Evolutionary conservation across 2,888 invertebrate species (phyloP).

Genomic region (Seira sanloemensis): DNA sequence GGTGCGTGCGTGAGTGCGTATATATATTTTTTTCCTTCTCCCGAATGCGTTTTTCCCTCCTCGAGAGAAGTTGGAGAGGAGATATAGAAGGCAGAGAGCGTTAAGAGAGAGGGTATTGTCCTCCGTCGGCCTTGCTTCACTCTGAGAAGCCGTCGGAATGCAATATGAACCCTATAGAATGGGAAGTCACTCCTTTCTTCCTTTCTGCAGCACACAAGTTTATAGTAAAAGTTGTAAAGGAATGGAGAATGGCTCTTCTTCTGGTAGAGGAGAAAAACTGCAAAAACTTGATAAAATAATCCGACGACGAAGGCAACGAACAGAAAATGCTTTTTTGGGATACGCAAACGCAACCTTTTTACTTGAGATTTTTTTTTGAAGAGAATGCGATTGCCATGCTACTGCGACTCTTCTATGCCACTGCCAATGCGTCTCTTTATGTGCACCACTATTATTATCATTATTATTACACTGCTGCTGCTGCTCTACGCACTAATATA

Average conservation of each 20-base stretch:
- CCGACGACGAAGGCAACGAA: constrained; percentile 22
- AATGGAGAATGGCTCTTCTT: too few relatives aligned
- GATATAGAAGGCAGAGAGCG: too few relatives aligned
- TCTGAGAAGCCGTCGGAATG: constrained; percentile 22
- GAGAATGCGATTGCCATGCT: constrained; percentile 41
- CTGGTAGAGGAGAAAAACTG: too few relatives aligned
- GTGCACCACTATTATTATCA: constrained; percentile 59
- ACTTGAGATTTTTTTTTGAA: constrained; percentile 41
- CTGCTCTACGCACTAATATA: too few relatives aligned
- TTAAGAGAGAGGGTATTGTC: too few relatives aligned
- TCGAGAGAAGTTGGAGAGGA: too few relatives aligned
- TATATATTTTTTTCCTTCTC: constrained; percentile 22
- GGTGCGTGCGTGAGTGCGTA: constrained; percentile 39
- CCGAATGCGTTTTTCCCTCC: too few relatives aligned
- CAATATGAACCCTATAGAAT: too few relatives aligned
- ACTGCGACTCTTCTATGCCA: constrained; percentile 24
- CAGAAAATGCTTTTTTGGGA: background rate
- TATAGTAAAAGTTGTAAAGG: too few relatives aligned
- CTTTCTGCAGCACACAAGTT: too few relatives aligned
- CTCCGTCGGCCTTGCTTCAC: constrained; percentile 33
- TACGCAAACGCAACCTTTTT: constrained; percentile 50
- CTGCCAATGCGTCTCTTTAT: constrained; percentile 51
- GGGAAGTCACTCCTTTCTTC: too few relatives aligned
- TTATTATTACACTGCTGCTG: background rate
- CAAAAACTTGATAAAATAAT: constrained; percentile 60